These are phyloP conservation scores for Halocynthia aurantium DNA, from an alignment of 23 tunicate genomes.

Conservation along the genomic window DNA sequence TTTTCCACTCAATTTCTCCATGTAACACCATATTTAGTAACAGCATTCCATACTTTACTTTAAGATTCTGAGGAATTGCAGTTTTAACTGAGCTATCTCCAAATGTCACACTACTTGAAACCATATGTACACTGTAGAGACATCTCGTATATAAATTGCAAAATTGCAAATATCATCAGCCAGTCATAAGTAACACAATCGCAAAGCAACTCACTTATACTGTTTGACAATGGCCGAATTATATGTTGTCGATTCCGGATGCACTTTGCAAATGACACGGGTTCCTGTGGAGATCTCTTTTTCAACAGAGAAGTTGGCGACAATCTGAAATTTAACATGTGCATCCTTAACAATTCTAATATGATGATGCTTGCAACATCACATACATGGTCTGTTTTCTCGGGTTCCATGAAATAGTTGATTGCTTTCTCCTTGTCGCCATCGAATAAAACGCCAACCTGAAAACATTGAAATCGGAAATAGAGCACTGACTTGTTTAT, in stretches of 20 bases:
- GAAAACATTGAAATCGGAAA: neutral
- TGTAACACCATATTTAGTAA: no score
- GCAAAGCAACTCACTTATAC: constrained; percentile 31
- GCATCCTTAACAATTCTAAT: neutral
- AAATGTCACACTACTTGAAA: no score
- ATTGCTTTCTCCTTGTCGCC: constrained; percentile 91
- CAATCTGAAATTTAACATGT: constrained; percentile 23
- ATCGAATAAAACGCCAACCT: constrained; percentile 81
- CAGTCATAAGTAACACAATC: no score
- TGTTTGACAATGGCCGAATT: constrained; percentile 49
- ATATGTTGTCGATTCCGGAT: constrained; percentile 54
- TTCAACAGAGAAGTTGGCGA: constrained; percentile 47
- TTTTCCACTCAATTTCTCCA: no score
- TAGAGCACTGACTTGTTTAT: no score
- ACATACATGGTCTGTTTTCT: constrained; percentile 84
- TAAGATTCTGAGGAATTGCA: no score
- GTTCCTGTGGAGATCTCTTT: constrained; percentile 45
- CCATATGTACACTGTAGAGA: no score
- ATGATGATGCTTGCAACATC: neutral
- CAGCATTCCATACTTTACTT: no score
- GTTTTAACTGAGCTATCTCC: no score
- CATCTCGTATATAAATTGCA: no score
- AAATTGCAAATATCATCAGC: no score
- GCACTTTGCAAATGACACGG: constrained; percentile 50
- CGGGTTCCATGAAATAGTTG: constrained; percentile 88